A percentile compares a stretch with the other conserved stretches of the same genome.
Evolutionary conservation across 2,797 vertebrate species (phyloP).

Genomic region (Acomys russatus): DNA sequence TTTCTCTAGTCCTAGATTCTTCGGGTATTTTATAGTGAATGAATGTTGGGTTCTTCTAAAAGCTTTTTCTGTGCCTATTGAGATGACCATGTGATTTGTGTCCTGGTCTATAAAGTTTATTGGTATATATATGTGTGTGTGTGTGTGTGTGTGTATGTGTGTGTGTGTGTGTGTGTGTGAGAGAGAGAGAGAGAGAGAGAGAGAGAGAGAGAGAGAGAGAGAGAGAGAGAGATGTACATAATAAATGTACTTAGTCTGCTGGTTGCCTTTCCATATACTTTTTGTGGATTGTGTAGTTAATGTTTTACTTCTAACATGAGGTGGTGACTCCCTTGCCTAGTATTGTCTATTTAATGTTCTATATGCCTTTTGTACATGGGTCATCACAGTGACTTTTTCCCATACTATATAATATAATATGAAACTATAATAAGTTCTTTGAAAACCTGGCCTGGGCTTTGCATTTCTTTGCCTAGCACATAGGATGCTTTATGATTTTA

Average conservation of each 20-base stretch:
- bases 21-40: background rate
- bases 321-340: background rate
- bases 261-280: background rate
- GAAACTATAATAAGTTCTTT: background rate
- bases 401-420: background rate
- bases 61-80: background rate
- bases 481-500: background rate
- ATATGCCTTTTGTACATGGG: background rate
- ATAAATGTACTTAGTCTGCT: background rate
- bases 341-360: background rate
- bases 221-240: background rate
- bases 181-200: background rate
- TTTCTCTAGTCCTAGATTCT: background rate
- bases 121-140: background rate
- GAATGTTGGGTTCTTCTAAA: background rate
- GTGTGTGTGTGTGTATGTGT: background rate
- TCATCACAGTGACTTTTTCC: background rate
- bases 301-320: background rate
- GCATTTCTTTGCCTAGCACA: background rate
- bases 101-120: background rate
- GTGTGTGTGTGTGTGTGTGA: too few species aligned
- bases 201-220: too few species aligned
- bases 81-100: background rate
- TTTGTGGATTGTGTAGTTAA: background rate
- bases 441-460: background rate